Percentiles rank a stretch among this genome's conserved stretches.
Evolutionary conservation across 2,113 vertebrate genomes (phyloP).

Genomic region (Hipposideros armiger): DNA sequence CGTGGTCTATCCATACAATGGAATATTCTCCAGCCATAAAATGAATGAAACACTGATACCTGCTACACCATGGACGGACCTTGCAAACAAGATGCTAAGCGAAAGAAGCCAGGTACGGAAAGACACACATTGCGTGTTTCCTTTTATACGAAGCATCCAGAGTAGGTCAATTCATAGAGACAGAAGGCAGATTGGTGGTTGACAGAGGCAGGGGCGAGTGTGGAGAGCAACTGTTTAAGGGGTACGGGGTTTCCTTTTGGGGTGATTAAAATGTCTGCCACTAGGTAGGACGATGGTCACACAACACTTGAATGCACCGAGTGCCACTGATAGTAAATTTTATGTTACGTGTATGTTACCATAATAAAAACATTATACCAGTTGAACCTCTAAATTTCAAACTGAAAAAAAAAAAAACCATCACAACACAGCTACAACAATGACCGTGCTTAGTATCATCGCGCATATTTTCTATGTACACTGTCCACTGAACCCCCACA

Average conservation of each 20-base stretch:
- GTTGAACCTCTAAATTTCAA: not conserved
- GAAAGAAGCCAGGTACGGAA: not conserved
- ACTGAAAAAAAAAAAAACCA: not conserved
- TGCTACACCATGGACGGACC: fast-evolving
- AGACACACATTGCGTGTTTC: not conserved
- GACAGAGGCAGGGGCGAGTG: not conserved
- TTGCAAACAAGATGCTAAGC: not conserved
- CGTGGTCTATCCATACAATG: not conserved
- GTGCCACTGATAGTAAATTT: not conserved
- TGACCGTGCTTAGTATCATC: fast-evolving
- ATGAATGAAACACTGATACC: fast-evolving
- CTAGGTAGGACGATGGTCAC: fast-evolving
- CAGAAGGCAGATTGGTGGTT: not conserved
- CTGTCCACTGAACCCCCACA: not conserved
- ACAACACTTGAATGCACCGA: fast-evolving
- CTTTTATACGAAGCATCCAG: not conserved
- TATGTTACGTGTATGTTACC: not conserved
- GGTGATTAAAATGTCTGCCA: not conserved
- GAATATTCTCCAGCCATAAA: not conserved
- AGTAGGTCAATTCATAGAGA: not conserved
- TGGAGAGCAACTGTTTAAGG: not conserved
- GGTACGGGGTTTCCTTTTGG: not conserved
- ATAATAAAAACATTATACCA: not conserved
- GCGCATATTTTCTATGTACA: too few species aligned
- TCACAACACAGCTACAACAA: not conserved